Evolutionary conservation across 1,140 invertebrate genomes (phyloP).

Genomic region (Apocrypta bakeri): DNA sequence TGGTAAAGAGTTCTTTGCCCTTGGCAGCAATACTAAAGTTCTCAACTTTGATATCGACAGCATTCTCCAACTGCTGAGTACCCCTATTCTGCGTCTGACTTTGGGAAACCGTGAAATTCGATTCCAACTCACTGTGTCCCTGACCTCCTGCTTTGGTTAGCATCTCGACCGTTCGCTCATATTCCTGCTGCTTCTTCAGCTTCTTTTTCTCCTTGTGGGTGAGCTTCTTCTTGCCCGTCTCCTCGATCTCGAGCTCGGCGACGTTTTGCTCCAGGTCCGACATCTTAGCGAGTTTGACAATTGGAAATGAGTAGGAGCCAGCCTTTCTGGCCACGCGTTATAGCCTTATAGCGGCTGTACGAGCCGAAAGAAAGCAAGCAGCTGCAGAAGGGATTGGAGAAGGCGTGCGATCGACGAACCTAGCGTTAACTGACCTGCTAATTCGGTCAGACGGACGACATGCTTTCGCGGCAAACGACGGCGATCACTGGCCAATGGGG

Average conservation of each 20-base stretch:
- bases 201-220: slow-evolving; percentile 97
- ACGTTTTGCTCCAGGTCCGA: slow-evolving; percentile 67
- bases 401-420: not conserved
- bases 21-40: slow-evolving; percentile 98
- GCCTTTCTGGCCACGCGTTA: slow-evolving; percentile 3
- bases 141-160: slow-evolving; percentile 91
- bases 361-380: slow-evolving; percentile 7
- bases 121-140: slow-evolving; percentile 90
- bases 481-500: no score
- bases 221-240: slow-evolving; percentile 77
- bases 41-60: slow-evolving; percentile 98
- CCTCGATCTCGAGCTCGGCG: slow-evolving; percentile 64
- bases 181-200: slow-evolving; percentile 93
- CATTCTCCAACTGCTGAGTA: slow-evolving; percentile 90
- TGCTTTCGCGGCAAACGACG: not conserved
- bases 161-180: slow-evolving; percentile 92
- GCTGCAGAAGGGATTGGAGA: not conserved
- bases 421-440: not conserved
- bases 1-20: slow-evolving; percentile 98
- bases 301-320: not conserved
- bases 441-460: no score
- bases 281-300: slow-evolving; percentile 48
- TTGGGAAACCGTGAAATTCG: slow-evolving; percentile 97
- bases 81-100: slow-evolving; percentile 70
- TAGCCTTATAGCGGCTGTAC: not conserved